Evolutionary conservation across 1,140 invertebrate genomes (phyloP).

Genomic region (Leptinotarsa texana): DNA sequence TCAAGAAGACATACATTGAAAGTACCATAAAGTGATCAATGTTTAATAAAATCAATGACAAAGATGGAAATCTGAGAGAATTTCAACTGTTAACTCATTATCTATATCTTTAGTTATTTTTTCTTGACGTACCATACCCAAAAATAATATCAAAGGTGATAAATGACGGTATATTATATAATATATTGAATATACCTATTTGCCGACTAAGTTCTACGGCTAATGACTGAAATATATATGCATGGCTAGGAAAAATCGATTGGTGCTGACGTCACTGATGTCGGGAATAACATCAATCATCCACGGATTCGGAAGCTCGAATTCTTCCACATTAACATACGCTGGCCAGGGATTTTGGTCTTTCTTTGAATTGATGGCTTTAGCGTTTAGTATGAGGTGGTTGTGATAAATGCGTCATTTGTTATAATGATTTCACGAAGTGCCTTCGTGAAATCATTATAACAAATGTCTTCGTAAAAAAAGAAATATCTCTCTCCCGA

Average conservation of each 20-base stretch:
- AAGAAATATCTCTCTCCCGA: not conserved
- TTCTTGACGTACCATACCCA: too few species aligned
- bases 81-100: too few species aligned
- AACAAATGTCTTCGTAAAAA: not conserved
- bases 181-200: too few species aligned
- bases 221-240: not conserved
- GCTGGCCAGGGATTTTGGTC: not conserved
- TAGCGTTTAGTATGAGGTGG: not conserved
- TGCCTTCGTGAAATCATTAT: too few species aligned
- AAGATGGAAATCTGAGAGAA: too few species aligned
- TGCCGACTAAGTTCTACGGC: not conserved
- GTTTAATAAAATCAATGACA: too few species aligned
- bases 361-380: not conserved
- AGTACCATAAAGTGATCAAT: too few species aligned
- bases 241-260: slow-evolving; percentile 1
- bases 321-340: slow-evolving; percentile 13
- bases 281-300: slow-evolving; percentile 12
- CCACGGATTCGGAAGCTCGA: slow-evolving; percentile 3
- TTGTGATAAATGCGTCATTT: slow-evolving; percentile 14
- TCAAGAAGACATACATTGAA: too few species aligned
- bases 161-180: too few species aligned
- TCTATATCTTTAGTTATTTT: too few species aligned
- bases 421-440: slow-evolving; percentile 3
- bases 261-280: slow-evolving; percentile 2
- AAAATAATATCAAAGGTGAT: too few species aligned